Evolutionary conservation across 1,140 invertebrate genomes (phyloP).

Genomic region (Philotrypesis tridentata): DNA sequence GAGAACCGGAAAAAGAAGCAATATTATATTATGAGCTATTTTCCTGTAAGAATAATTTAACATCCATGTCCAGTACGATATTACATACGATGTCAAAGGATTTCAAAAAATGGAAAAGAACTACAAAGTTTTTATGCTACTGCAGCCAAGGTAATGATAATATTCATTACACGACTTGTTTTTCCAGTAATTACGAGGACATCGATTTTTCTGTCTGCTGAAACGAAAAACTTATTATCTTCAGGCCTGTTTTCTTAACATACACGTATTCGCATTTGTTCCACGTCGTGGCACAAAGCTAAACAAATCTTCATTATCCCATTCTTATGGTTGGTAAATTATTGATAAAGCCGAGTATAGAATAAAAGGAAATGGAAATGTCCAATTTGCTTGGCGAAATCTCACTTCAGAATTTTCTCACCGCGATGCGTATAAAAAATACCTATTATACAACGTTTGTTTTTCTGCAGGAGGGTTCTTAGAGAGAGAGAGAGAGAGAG

Average conservation of each 20-base stretch:
- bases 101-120: too few relatives aligned
- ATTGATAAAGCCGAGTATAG: too few relatives aligned
- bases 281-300: not conserved
- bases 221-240: not conserved
- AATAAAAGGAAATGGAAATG: too few relatives aligned
- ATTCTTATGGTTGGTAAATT: not conserved
- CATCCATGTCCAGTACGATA: too few relatives aligned
- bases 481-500: not conserved
- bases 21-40: too few relatives aligned
- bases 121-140: too few relatives aligned
- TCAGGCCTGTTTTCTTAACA: not conserved
- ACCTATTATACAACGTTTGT: not conserved
- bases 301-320: not conserved
- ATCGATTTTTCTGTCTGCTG: conserved; percentile 7
- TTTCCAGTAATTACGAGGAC: not conserved
- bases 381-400: too few relatives aligned
- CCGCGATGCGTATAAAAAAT: not conserved
- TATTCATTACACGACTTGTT: not conserved
- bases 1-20: too few relatives aligned
- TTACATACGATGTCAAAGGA: too few relatives aligned
- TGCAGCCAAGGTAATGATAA: not conserved
- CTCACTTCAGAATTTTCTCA: not conserved
- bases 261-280: not conserved
- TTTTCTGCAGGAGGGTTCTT: not conserved
- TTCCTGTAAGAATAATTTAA: too few relatives aligned